Evolutionary conservation across 1,140 invertebrate genomes (phyloP), one percentile per base, ranked within the genome.

Genomic region (Lasaia peninsularis): DNA sequence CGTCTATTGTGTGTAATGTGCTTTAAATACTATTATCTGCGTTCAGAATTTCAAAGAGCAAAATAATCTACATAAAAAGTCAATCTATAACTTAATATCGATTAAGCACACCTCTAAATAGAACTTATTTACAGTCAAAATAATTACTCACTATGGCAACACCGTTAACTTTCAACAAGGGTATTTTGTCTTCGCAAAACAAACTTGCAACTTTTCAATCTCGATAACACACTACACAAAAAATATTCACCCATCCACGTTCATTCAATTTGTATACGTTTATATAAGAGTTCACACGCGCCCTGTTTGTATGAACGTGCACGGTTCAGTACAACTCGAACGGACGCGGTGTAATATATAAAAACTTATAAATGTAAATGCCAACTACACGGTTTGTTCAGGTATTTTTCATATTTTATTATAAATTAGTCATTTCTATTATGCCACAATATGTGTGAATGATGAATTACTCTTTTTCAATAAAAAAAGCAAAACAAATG

Each of bases 101-200:
- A 82, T 73, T 76, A 79, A 83, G 75, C 78, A 86, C 80, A 81
- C 80, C 62, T 76, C 71, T 81, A 84, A 84, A 86, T 74, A 81
- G 28, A 86, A 74, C 75, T 78, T 81, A 81, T 78, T 79, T 88
- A 85, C 85, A 86, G 72, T 83, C 78, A 74, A 82, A 84, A 79
- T 80, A 75, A 82, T 85, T 85, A 83, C 73, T 80, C 72, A 83
- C 81, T 88, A 86, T 82, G 85, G 81, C 85, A 86, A 88, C 82
- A 86, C 76, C 75, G 78, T 78, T 75, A 87, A 85, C 75, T 83
- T 75, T 84, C 80, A 88, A 88, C 85, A 82, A 83, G 77, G 70
- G 84, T 84, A 80, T 60, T 44, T 55, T 75, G 73, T 75, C 69
- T 78, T 72, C 69, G 73, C 78, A 84, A 86, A 84, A 78, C 75